Evolutionary conservation across 2,888 invertebrate genomes (phyloP), one percentile per base, ranked within the genome.

Genomic region (Drosophila melanosoma): DNA sequence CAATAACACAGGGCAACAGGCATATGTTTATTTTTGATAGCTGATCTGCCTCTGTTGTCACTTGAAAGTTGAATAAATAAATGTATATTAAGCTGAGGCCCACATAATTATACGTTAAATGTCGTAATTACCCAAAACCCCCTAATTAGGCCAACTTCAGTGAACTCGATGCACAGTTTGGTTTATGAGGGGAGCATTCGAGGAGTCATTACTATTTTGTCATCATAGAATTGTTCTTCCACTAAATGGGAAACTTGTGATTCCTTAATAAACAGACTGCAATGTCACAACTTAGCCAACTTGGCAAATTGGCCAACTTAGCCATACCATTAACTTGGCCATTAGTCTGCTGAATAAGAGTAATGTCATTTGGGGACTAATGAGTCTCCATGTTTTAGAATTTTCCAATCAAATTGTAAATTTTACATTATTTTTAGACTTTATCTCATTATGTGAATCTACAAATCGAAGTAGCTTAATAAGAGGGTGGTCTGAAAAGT

Each of bases 141-240:
- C 38, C 38, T 38, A 38, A 17, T 38, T 38, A 38, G 7, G 60
- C 40, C 56, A 40, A 23, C 68, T 26, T n/a, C 51, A 36, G 23
- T 32, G 32, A 33, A 38, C 51, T 29, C 29, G 11, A 32, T 17
- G 26, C 15, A 48, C 35, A 40, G 20, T 3, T 12, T 12, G 20
- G 26, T 12, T 73, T 73, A 59, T 45, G 48, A 60, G 66, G 60
- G 60, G 42, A 45, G n/a, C 40, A 20, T n/a, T 20, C 72, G 72
- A 33, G 2, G 54, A 20, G 32, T 62, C 49, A 10, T 10, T 26
- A 5, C 26, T 26, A 17, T 10, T 26, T 20, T 17, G 10, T n/a
- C 40, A 40, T 40, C n/a, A 2, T n/a, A 40, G n/a, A n/a, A n/a
- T 10, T 40, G 4, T 40, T 40, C 10, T 40, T 40, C n/a, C 40